Evolutionary conservation across 2,888 invertebrate species (phyloP), one percentile per base, ranked within the genome.

Genomic region (Minunthozetes semirufus): DNA sequence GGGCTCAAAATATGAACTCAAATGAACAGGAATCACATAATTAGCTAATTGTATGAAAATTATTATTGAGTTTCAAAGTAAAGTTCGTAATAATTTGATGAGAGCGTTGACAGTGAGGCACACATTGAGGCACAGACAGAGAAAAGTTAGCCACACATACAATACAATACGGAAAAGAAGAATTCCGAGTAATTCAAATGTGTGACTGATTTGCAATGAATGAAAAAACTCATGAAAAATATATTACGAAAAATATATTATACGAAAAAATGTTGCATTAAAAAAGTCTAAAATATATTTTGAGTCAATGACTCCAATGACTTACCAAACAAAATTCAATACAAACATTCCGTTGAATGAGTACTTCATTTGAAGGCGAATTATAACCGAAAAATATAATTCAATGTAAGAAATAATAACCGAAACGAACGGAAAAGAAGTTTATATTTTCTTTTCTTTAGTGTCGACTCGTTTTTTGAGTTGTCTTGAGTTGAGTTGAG

Each of bases 311-410:
- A n/a, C n/a, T n/a, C n/a, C n/a, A n/a, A n/a, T n/a, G 15, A 76
- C 77, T 77, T 59, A 78, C 78, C 77, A 78, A 59, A 78, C 77
- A 29, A 78, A 77, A 73, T 78, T 78, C 72, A 78, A 74, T 73
- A 78, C 78, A 76, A 78, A 78, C 78, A 78, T 78, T 74, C 77
- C 76, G 77, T 76, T 77, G 46, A 76, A 76, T 70, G 74, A 78
- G 66, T 76, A 75, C 75, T 77, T 77, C 77, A 77, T 76, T 48
- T 75, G 73, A 38, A 42, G 19, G 22, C 48, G 19, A 59, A 59
- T 19, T 27, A 59, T 27, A 22, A 27, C 13, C 27, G 19, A 50
- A 50, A 50, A 50, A 50, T 50, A n/a, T 50, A 50, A 50, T n/a
- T 50, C 19, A 19, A 50, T 50, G 19, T 50, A 50, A 50, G 50